Conservation (phyloP, 2,888 invertebrate genomes). For the Microchrysa polita region DNA sequence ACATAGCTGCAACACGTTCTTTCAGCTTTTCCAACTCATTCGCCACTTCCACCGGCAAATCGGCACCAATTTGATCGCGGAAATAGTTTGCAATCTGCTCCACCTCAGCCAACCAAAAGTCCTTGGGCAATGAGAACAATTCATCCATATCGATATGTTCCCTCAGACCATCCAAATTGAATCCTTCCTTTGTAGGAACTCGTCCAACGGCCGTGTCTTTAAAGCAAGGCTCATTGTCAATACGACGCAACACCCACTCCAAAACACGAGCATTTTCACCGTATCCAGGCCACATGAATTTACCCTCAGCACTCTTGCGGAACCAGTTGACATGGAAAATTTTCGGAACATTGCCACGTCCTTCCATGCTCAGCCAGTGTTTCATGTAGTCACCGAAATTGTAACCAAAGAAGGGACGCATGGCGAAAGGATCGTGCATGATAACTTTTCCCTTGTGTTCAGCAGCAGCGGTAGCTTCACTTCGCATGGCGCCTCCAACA, state of each 20-base stretch:
- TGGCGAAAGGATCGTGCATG: slow-evolving; percentile 99
- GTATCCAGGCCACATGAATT: slow-evolving; percentile 99
- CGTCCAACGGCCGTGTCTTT: slow-evolving; percentile 79
- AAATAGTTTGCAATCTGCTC: slow-evolving; percentile 88
- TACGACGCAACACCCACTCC: slow-evolving; percentile 93
- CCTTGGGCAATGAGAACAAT: slow-evolving; percentile 86
- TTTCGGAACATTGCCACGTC: slow-evolving; percentile 80
- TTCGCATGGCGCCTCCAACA: slow-evolving; percentile 93
- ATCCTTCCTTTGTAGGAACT: slow-evolving; percentile 70
- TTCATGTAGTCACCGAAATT: slow-evolving; percentile 96
- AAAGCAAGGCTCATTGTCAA: slow-evolving; percentile 79
- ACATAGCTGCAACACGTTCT: slow-evolving; percentile 60
- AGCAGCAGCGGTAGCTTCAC: slow-evolving; percentile 98
- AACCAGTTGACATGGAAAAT: slow-evolving; percentile 99
- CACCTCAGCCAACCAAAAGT: slow-evolving; percentile 92
- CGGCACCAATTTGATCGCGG: slow-evolving; percentile 87
- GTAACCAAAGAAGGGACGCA: slow-evolving; percentile 99
- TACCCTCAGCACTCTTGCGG: slow-evolving; percentile 84
- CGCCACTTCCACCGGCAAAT: slow-evolving; percentile 81
- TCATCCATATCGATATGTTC: slow-evolving; percentile 77
- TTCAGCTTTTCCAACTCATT: slow-evolving; percentile 75
- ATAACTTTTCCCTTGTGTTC: slow-evolving; percentile 91
- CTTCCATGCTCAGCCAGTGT: slow-evolving; percentile 95
- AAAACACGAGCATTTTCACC: slow-evolving; percentile 96
- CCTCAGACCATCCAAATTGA: slow-evolving; percentile 78